These are phyloP conservation scores for Portunus trituberculatus DNA, from an alignment of 1,140 invertebrate genomes.

Conservation along the genomic window DNA sequence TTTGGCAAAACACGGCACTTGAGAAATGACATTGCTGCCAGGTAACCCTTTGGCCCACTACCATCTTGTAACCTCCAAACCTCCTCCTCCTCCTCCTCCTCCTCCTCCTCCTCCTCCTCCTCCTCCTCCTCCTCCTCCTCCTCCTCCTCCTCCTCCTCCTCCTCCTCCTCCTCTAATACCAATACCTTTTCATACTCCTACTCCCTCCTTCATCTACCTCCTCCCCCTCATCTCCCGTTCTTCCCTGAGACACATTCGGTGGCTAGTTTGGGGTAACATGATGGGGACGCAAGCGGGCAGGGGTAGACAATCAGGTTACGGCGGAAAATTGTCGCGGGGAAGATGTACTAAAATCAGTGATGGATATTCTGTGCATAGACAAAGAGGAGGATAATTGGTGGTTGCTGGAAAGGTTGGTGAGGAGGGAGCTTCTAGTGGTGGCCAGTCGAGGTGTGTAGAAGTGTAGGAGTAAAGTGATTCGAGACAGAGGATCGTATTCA, in stretches of 20 bases:
- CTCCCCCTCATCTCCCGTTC: background rate
- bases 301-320: background rate
- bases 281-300: background rate
- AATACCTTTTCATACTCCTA: no score
- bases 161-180: background rate
- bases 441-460: no score
- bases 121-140: background rate
- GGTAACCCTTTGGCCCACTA: background rate
- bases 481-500: no score
- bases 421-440: background rate
- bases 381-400: background rate
- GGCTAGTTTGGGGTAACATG: no score
- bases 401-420: background rate
- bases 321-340: background rate
- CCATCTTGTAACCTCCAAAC: background rate
- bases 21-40: constrained; percentile 1
- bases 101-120: background rate
- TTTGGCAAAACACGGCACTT: background rate
- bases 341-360: background rate
- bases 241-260: background rate
- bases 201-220: no score
- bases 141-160: constrained; percentile 17
- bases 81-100: background rate
- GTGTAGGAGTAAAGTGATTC: background rate
- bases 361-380: background rate